Conservation (phyloP, 2,797 vertebrate species). For the Rhinophrynus dorsalis region DNA sequence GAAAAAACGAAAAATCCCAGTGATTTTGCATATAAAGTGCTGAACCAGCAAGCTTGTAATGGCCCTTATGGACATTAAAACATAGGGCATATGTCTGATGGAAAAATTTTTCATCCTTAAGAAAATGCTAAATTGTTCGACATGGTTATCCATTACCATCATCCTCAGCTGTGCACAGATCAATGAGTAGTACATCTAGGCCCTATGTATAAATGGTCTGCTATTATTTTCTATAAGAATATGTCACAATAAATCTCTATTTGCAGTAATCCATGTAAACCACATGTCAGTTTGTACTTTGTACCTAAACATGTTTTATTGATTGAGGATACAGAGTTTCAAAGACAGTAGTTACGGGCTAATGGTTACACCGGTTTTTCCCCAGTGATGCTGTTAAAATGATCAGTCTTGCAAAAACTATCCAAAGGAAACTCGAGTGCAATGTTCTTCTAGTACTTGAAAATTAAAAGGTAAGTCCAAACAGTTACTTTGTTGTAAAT, state of each 20-base stretch:
- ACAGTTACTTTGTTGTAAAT: constrained; percentile 41
- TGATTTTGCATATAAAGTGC: constrained; percentile 70
- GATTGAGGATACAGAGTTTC: constrained; percentile 69
- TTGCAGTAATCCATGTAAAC: constrained; percentile 65
- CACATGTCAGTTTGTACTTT: constrained; percentile 54
- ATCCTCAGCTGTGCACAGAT: constrained; percentile 66
- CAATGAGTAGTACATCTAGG: constrained; percentile 58
- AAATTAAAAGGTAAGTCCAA: constrained; percentile 46
- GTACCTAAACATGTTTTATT: constrained; percentile 67
- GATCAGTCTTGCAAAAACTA: constrained; percentile 37
- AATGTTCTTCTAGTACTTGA: constrained; percentile 33
- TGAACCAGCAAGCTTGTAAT: constrained; percentile 68
- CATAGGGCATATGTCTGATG: constrained; percentile 69
- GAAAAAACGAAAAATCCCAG: constrained; percentile 65
- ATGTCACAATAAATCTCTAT: constrained; percentile 55
- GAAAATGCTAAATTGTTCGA: constrained; percentile 66
- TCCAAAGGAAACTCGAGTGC: constrained; percentile 47
- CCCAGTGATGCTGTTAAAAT: constrained; percentile 47
- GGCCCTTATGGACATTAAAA: constrained; percentile 73
- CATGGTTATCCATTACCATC: constrained; percentile 56
- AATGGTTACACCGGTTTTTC: constrained; percentile 30
- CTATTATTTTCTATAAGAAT: background rate
- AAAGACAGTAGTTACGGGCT: constrained; percentile 60
- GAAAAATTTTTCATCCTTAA: constrained; percentile 72
- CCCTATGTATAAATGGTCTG: constrained; percentile 44